Evolutionary conservation across 2,888 invertebrate genomes (phyloP).

Genomic region (Unio delphinus): DNA sequence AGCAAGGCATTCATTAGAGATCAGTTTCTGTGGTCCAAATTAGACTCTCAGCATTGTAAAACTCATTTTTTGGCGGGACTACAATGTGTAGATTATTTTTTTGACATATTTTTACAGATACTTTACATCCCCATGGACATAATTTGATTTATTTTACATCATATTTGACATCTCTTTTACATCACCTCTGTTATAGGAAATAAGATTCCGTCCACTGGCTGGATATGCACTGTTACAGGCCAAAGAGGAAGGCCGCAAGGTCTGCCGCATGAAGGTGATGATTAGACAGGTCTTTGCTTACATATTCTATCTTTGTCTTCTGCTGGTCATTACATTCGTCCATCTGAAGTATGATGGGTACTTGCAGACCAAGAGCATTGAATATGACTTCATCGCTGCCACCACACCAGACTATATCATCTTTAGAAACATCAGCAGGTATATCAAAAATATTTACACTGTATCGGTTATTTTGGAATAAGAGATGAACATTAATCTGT

Average conservation of each 20-base stretch:
- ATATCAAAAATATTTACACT: neutral
- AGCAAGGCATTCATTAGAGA: too few species aligned
- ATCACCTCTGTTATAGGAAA: conserved; percentile 42
- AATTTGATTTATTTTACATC: too few species aligned
- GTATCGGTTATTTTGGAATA: neutral
- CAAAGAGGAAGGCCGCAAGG: conserved; percentile 57
- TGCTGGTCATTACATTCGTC: conserved; percentile 55
- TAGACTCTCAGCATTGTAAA: too few species aligned
- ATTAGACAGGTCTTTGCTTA: conserved; percentile 56
- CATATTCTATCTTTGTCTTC: conserved; percentile 51
- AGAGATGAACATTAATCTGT: neutral
- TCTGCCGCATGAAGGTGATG: conserved; percentile 56
- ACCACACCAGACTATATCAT: conserved; percentile 17
- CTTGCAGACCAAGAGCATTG: conserved; percentile 37
- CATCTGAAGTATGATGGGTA: conserved; percentile 44
- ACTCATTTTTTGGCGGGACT: too few species aligned
- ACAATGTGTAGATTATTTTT: too few species aligned
- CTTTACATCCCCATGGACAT: too few species aligned
- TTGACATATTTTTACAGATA: too few species aligned
- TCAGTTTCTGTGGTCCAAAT: too few species aligned
- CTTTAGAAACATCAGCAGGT: conserved; percentile 46
- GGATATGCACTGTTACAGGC: conserved; percentile 65
- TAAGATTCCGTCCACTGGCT: conserved; percentile 60
- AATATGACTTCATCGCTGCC: conserved; percentile 34
- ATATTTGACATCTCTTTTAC: too few species aligned